Percentiles rank a stretch among this genome's conserved stretches.
Conservation (phyloP, 2,113 vertebrate species). For the Tragulus kanchil region DNA sequence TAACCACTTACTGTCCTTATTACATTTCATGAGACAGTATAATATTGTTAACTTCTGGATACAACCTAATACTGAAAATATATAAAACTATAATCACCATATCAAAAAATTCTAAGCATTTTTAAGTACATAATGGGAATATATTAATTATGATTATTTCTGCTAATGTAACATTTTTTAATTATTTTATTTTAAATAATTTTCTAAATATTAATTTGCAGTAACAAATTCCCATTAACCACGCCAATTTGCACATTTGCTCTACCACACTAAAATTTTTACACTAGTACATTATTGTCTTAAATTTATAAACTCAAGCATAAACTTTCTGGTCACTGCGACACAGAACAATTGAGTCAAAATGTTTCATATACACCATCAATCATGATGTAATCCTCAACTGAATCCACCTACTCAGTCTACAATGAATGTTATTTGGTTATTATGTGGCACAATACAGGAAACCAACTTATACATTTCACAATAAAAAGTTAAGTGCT, state of each 20-base stretch:
- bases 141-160: background rate
- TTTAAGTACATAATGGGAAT: background rate
- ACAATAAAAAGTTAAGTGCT: background rate
- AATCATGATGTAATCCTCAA: background rate
- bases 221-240: background rate
- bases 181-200: background rate
- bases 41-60: background rate
- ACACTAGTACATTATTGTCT: background rate
- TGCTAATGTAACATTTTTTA: background rate
- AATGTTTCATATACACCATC: background rate
- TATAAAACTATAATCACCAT: background rate
- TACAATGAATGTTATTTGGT: background rate
- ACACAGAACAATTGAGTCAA: background rate
- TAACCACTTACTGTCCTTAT: background rate
- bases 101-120: background rate
- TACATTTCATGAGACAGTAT: background rate
- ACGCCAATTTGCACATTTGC: background rate
- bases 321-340: background rate
- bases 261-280: background rate
- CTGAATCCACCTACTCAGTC: background rate
- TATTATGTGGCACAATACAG: background rate
- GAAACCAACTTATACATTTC: background rate
- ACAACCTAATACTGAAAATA: background rate
- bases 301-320: background rate
- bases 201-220: background rate